A percentile compares a stretch with the other conserved stretches of the same genome.
Conservation (phyloP, 1,140 invertebrate genomes). For the Amyelois transitella region DNA sequence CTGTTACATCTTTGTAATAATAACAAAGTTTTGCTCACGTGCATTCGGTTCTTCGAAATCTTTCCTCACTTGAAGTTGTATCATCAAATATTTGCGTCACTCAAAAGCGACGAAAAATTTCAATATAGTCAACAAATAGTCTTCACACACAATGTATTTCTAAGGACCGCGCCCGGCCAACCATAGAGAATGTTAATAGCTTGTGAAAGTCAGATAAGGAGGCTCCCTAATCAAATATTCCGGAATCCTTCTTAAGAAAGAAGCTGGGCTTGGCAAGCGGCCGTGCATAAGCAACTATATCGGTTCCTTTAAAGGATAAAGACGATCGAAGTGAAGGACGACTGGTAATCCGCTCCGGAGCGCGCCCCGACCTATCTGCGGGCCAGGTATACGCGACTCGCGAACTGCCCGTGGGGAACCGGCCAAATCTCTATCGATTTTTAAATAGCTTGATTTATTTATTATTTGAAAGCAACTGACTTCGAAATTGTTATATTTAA, state of each 20-base stretch:
- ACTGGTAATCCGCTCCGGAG: slow-evolving; percentile 36
- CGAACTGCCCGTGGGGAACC: slow-evolving; percentile 5
- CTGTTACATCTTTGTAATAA: neutral
- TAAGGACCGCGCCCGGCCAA: slow-evolving; percentile 22
- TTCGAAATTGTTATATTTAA: too few species aligned
- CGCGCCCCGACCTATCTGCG: slow-evolving; percentile 28
- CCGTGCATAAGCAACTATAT: slow-evolving; percentile 56
- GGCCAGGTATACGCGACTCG: slow-evolving; percentile 18
- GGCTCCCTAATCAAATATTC: slow-evolving; percentile 57
- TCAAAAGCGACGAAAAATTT: slow-evolving; percentile 1
- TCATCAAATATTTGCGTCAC: neutral
- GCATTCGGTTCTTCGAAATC: neutral
- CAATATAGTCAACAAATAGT: slow-evolving; percentile 5
- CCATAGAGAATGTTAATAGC: slow-evolving; percentile 42
- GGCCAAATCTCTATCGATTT: slow-evolving; percentile 9
- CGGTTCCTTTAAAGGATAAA: slow-evolving; percentile 54
- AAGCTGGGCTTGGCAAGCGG: slow-evolving; percentile 27
- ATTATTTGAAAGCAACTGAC: neutral
- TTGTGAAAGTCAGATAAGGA: slow-evolving; percentile 47
- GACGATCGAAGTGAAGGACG: slow-evolving; percentile 45
- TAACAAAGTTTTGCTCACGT: neutral
- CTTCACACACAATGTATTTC: slow-evolving; percentile 25
- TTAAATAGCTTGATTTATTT: neutral
- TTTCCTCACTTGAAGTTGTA: neutral
- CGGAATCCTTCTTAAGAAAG: slow-evolving; percentile 45